Evolutionary conservation across 2,888 invertebrate species (phyloP).

Genomic region (Esperia sulphurella): DNA sequence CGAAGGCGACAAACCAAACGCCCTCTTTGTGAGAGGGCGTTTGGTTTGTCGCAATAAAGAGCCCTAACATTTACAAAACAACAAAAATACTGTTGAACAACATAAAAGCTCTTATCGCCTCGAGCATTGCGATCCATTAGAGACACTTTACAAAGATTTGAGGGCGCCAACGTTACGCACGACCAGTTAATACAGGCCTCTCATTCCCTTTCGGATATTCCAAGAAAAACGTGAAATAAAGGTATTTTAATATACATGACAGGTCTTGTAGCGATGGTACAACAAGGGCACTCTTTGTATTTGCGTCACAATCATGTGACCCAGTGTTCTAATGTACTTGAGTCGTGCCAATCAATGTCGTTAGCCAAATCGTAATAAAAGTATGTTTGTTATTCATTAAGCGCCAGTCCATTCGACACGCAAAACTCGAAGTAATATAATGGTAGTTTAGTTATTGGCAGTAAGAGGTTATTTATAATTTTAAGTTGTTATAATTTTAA

Average conservation of each 20-base stretch:
- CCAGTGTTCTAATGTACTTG: conserved; percentile 33
- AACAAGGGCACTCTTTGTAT: conserved; percentile 38
- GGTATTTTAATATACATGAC: conserved; percentile 31
- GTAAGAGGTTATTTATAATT: no score
- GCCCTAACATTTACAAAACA: conserved; percentile 60
- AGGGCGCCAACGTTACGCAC: conserved; percentile 52
- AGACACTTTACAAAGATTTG: conserved; percentile 66
- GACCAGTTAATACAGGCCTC: conserved; percentile 45
- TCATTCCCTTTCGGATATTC: conserved; percentile 23
- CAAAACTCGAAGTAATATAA: no score
- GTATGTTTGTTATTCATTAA: neutral
- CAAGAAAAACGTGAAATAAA: conserved; percentile 21
- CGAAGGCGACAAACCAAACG: conserved; percentile 5
- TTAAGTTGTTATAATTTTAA: no score
- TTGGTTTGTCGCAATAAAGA: conserved; percentile 46
- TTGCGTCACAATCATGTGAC: conserved; percentile 47
- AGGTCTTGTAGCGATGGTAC: conserved; percentile 30
- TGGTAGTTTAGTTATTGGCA: no score
- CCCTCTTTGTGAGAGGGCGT: conserved; percentile 21
- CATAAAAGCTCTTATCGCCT: conserved; percentile 63
- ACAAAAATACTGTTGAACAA: conserved; percentile 56
- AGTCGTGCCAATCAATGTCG: conserved; percentile 41
- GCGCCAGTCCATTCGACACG: neutral
- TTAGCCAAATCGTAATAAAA: conserved; percentile 19
- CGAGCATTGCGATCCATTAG: conserved; percentile 61